phyloP scores from a whole-genome alignment of 1,140 invertebrate genomes.

The Bombyx mori region DNA sequence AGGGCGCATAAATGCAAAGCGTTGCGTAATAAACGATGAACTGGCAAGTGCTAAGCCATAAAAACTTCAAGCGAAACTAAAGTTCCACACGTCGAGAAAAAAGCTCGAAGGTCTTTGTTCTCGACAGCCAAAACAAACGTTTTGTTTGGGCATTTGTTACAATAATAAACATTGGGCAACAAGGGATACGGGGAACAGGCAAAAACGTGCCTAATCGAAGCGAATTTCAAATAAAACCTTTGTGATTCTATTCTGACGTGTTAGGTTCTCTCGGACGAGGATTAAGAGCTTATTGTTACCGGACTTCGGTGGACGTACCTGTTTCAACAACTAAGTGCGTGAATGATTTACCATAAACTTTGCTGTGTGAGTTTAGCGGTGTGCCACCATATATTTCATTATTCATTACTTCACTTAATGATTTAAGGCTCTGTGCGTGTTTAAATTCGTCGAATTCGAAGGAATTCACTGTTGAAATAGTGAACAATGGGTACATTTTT shows the following conservation, averaged over 20 bases:
- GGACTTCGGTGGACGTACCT: constrained; percentile 26
- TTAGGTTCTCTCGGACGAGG: constrained; percentile 29
- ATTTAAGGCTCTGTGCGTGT: too few species aligned
- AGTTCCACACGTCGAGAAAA: constrained; percentile 19
- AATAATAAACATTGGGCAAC: constrained; percentile 46
- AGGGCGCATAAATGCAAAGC: constrained; percentile 28
- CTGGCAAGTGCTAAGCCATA: constrained; percentile 23
- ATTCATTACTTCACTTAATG: too few species aligned
- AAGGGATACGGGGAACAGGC: constrained; percentile 18
- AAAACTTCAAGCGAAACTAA: constrained; percentile 35
- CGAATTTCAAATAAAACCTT: constrained; percentile 23
- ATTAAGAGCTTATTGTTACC: constrained; percentile 48
- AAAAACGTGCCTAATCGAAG: constrained; percentile 44
- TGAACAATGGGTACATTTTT: too few species aligned
- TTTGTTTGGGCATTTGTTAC: constrained; percentile 48
- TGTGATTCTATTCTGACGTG: constrained; percentile 29
- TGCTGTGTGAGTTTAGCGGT: too few species aligned
- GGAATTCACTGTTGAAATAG: too few species aligned
- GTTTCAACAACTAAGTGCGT: neutral
- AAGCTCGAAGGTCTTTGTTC: constrained; percentile 50
- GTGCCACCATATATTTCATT: too few species aligned
- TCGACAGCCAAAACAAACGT: constrained; percentile 54
- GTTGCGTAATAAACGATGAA: constrained; percentile 22
- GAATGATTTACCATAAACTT: too few species aligned
- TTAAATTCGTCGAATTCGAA: too few species aligned